phyloP scores from a whole-genome alignment of 2,797 vertebrate species.

The Leptodactylus fallax region DNA sequence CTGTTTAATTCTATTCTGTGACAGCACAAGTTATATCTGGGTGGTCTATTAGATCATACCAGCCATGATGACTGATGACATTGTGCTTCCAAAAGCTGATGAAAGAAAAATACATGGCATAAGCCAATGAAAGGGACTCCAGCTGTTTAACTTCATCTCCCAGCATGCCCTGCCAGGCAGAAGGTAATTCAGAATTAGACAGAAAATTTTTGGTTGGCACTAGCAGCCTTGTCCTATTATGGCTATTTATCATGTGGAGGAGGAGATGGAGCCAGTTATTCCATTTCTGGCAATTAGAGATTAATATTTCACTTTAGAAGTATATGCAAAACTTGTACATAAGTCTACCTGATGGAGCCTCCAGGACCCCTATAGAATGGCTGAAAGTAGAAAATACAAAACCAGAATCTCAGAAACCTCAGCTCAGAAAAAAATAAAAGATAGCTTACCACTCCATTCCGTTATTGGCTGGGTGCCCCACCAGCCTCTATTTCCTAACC shows the following conservation, averaged over 20 bases:
- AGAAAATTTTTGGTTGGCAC: background rate
- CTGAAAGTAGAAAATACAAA: no score
- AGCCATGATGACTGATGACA: slow-evolving; percentile 7
- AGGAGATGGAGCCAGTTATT: background rate
- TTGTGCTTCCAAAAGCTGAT: slow-evolving; percentile 7
- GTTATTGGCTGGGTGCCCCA: no score
- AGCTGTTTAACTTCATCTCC: slow-evolving; percentile 27
- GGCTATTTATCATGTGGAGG: background rate
- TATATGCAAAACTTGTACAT: no score
- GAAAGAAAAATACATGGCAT: slow-evolving; percentile 14
- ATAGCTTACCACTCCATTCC: no score
- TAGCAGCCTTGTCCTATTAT: background rate
- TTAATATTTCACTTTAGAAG: background rate
- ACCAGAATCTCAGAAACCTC: no score
- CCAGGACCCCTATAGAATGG: no score
- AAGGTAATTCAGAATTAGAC: background rate
- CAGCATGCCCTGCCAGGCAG: slow-evolving; percentile 6
- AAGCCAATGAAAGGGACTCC: background rate
- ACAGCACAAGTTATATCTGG: background rate
- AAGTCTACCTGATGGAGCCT: no score
- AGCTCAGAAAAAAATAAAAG: no score
- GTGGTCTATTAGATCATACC: slow-evolving; percentile 27
- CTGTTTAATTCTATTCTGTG: background rate
- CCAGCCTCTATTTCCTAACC: no score
- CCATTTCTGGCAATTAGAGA: background rate